Evolutionary conservation across 2,113 vertebrate species (phyloP).

Genomic region (Scolopax mira): DNA sequence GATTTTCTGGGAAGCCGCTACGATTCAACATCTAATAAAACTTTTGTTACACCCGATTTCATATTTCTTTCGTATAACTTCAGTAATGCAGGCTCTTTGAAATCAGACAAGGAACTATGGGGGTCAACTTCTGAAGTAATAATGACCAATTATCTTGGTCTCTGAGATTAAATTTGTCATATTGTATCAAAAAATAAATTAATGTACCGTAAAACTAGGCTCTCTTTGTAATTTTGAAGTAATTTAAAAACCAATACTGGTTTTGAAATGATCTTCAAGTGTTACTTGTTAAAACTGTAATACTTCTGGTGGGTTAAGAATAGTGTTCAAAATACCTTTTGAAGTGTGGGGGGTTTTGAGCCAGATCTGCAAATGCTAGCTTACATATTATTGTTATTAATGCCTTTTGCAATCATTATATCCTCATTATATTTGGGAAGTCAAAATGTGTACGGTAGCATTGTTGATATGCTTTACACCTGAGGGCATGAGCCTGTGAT

Average conservation of each 20-base stretch:
- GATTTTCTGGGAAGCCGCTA: neutral
- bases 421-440: neutral
- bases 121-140: neutral
- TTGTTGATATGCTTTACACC: neutral
- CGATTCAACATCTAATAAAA: neutral
- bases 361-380: neutral
- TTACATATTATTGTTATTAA: neutral
- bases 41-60: neutral
- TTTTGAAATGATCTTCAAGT: neutral
- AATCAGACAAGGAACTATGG: neutral
- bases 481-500: neutral
- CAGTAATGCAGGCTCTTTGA: neutral
- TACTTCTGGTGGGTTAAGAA: neutral
- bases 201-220: accelerated
- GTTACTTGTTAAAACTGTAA: neutral
- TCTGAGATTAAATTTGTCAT: accelerated
- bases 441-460: neutral
- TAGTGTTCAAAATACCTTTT: neutral
- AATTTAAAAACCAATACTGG: neutral
- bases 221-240: neutral
- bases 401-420: neutral
- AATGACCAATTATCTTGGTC: neutral
- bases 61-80: accelerated
- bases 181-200: no score
- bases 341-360: accelerated